Percentiles rank a stretch among this genome's conserved stretches.
phyloP scores from a whole-genome alignment of 64 coral and sea anemone genomes.

The Orbicella faveolata region DNA sequence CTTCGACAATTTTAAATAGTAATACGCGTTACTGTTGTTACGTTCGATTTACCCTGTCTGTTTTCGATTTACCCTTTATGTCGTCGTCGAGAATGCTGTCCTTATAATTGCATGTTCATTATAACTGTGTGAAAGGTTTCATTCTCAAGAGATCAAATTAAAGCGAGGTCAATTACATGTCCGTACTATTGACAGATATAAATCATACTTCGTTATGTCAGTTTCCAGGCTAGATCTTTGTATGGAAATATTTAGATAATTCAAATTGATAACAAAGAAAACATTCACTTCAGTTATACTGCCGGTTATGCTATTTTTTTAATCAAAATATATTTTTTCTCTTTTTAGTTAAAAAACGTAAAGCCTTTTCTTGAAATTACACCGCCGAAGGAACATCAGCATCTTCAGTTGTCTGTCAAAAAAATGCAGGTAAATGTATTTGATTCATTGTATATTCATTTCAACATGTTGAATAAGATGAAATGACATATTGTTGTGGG shows the following conservation, averaged over 20 bases:
- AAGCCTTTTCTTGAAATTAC: conserved; percentile 54
- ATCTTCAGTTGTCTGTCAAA: conserved; percentile 50
- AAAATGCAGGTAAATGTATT: conserved; percentile 48
- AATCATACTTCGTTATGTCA: neutral
- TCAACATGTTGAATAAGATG: too few relatives aligned
- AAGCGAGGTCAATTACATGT: neutral
- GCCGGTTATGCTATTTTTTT: neutral
- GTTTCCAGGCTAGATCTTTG: too few relatives aligned
- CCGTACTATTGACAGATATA: neutral
- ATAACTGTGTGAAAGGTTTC: neutral
- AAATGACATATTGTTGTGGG: too few relatives aligned
- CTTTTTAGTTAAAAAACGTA: conserved; percentile 57
- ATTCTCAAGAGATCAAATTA: neutral
- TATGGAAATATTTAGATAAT: too few relatives aligned
- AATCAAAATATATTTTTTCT: neutral
- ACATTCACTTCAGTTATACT: neutral
- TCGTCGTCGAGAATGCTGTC: too few relatives aligned
- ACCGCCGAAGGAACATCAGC: conserved; percentile 41
- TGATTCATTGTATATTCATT: neutral
- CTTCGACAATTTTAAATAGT: neutral
- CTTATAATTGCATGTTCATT: neutral
- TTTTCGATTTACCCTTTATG: too few relatives aligned
- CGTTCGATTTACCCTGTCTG: neutral
- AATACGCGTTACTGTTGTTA: neutral
- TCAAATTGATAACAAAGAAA: too few relatives aligned